These are phyloP conservation scores for Zoanthus sociatus DNA, from an alignment of 92 coral and sea anemone species.

Conservation along the genomic window DNA sequence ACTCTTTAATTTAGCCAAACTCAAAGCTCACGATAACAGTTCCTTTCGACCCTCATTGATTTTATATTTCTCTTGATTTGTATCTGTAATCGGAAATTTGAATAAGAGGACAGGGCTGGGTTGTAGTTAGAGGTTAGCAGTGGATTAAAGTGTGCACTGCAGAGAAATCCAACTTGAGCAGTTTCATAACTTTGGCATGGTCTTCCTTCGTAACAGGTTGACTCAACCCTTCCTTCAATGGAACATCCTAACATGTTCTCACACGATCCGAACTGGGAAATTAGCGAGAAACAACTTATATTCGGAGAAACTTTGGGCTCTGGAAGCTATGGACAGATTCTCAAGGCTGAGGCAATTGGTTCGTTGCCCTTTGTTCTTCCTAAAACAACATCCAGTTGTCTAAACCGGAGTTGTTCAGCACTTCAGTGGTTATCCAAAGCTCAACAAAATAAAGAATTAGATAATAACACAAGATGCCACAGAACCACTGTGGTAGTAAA, in stretches of 20 bases:
- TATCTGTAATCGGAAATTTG: too few species aligned
- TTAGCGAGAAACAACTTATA: slow-evolving; percentile 77
- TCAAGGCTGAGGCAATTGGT: slow-evolving; percentile 94
- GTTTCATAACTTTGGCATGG: too few species aligned
- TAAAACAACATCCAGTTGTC: neutral
- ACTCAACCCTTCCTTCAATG: slow-evolving; percentile 69
- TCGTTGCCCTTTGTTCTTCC: slow-evolving; percentile 72
- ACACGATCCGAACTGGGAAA: slow-evolving; percentile 77
- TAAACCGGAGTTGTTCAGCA: slow-evolving; percentile 67
- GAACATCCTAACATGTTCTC: slow-evolving; percentile 64
- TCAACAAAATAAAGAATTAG: slow-evolving; percentile 34
- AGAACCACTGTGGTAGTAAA: slow-evolving; percentile 87
- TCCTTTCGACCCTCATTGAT: too few species aligned
- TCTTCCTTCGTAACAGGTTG: slow-evolving; percentile 61
- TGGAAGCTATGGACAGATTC: slow-evolving; percentile 90
- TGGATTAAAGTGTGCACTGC: too few species aligned
- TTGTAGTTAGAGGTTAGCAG: too few species aligned
- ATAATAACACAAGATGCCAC: slow-evolving; percentile 23
- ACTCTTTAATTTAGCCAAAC: too few species aligned
- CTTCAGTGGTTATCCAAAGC: slow-evolving; percentile 69
- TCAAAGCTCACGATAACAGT: too few species aligned
- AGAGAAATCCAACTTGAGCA: too few species aligned
- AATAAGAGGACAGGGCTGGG: too few species aligned
- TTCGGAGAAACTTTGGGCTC: slow-evolving; percentile 81
- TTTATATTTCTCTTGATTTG: too few species aligned